A percentile compares a stretch with the other conserved stretches of the same genome.
phyloP scores from a whole-genome alignment of 1,140 invertebrate species.

The Drosophila willistoni region DNA sequence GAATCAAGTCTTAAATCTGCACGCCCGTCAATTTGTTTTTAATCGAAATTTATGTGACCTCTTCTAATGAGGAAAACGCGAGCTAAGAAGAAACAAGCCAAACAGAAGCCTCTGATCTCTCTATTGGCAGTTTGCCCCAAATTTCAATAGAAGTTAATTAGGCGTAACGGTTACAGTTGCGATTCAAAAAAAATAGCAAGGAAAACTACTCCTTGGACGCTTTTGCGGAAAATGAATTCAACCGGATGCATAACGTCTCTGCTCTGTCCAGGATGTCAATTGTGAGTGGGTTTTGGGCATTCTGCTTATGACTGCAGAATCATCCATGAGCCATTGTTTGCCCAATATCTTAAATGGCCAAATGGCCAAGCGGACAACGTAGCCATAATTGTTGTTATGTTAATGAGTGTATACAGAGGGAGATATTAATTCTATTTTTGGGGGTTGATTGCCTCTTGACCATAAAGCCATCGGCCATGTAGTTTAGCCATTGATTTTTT shows the following conservation, averaged over 20 bases:
- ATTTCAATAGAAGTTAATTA: constrained; percentile 18
- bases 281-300: constrained; percentile 26
- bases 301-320: constrained; percentile 72
- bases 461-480: constrained; percentile 49
- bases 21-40: constrained; percentile 75
- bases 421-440: constrained; percentile 26
- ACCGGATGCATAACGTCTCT: constrained; percentile 67
- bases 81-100: constrained; percentile 9
- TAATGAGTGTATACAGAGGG: constrained; percentile 43
- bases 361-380: constrained; percentile 58
- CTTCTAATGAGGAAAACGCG: constrained; percentile 57
- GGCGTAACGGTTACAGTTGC: constrained; percentile 11
- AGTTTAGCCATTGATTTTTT: constrained; percentile 56
- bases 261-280: constrained; percentile 57
- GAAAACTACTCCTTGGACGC: neutral
- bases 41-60: constrained; percentile 66
- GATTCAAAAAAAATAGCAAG: neutral
- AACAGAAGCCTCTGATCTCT: constrained; percentile 31
- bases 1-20: constrained; percentile 54
- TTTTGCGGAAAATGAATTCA: constrained; percentile 61
- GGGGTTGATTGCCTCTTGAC: constrained; percentile 43
- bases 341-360: constrained; percentile 50
- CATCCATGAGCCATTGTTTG: constrained; percentile 53
- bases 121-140: constrained; percentile 62
- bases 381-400: constrained; percentile 78